phyloP scores from a whole-genome alignment of 1,140 invertebrate genomes.

The Megalopta genalis region DNA sequence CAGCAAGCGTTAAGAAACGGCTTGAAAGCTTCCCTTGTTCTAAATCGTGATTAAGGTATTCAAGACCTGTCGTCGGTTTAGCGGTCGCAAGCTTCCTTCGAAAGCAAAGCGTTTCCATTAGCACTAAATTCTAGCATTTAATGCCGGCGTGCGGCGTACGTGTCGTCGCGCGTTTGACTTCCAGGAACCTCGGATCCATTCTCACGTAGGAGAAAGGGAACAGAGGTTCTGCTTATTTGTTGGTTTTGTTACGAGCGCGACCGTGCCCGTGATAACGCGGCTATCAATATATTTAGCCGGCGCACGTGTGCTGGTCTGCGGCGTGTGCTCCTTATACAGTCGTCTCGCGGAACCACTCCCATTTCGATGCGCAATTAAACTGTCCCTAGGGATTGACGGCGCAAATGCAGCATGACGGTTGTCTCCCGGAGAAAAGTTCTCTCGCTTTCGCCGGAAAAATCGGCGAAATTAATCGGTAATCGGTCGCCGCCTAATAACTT shows the following conservation, averaged over 20 bases:
- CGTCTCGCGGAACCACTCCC: slow-evolving; percentile 37
- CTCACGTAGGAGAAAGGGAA: slow-evolving; percentile 12
- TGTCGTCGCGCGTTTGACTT: slow-evolving; percentile 19
- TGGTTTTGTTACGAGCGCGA: slow-evolving; percentile 27
- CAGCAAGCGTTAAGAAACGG: neutral
- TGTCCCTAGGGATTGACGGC: slow-evolving; percentile 36
- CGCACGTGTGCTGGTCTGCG: slow-evolving; percentile 34
- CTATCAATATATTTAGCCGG: slow-evolving; percentile 38
- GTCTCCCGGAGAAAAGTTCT: neutral
- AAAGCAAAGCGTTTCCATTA: slow-evolving; percentile 25
- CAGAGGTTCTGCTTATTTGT: neutral
- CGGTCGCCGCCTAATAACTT: neutral
- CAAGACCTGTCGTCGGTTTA: neutral
- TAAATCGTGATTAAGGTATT: neutral
- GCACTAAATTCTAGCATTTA: slow-evolving; percentile 35
- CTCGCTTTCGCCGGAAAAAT: neutral
- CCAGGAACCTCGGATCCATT: slow-evolving; percentile 29
- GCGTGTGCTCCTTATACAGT: slow-evolving; percentile 30
- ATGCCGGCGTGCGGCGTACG: slow-evolving; percentile 5
- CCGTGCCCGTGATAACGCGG: slow-evolving; percentile 36
- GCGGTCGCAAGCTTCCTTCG: slow-evolving; percentile 17
- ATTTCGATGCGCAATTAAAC: slow-evolving; percentile 43
- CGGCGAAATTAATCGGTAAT: neutral
- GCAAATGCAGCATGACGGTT: neutral
- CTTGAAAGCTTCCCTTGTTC: neutral